A percentile compares a stretch with the other conserved stretches of the same genome.
phyloP scores from a whole-genome alignment of 2,888 invertebrate species.

The Venusia cambrica region DNA sequence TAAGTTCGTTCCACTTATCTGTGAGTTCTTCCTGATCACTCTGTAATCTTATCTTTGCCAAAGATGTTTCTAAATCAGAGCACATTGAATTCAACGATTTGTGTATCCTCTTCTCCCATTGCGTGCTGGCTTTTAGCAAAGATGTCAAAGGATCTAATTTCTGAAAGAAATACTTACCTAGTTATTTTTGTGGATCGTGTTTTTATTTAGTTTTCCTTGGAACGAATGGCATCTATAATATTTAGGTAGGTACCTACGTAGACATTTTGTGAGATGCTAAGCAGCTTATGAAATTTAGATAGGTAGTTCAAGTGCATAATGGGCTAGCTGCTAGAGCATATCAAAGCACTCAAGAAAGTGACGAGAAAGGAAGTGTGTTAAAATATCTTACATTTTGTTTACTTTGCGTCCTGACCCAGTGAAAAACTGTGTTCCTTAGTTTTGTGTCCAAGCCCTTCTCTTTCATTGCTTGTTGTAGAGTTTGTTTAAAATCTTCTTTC shows the following conservation, averaged over 20 bases:
- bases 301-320: too few species aligned
- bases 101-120: conserved; percentile 96
- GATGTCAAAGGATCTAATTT: conserved; percentile 86
- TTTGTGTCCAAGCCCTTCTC: conserved; percentile 90
- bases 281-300: too few species aligned
- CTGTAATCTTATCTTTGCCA: conserved; percentile 87
- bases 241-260: too few species aligned
- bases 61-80: conserved; percentile 91
- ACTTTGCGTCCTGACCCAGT: conserved; percentile 84
- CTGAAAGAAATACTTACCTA: conserved; percentile 54
- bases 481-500: conserved; percentile 88
- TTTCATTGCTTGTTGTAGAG: conserved; percentile 88
- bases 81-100: conserved; percentile 98
- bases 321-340: too few species aligned
- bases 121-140: conserved; percentile 90
- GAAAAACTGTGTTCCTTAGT: conserved; percentile 91
- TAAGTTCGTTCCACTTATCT: conserved; percentile 95
- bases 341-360: too few species aligned
- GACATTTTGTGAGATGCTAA: too few species aligned
- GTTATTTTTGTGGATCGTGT: too few species aligned
- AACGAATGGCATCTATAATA: too few species aligned
- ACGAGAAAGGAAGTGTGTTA: too few species aligned
- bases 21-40: conserved; percentile 91
- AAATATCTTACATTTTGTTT: conserved; percentile 65
- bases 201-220: too few species aligned